Conservation (phyloP, 2,797 vertebrate species). For the Silurus aristotelis region DNA sequence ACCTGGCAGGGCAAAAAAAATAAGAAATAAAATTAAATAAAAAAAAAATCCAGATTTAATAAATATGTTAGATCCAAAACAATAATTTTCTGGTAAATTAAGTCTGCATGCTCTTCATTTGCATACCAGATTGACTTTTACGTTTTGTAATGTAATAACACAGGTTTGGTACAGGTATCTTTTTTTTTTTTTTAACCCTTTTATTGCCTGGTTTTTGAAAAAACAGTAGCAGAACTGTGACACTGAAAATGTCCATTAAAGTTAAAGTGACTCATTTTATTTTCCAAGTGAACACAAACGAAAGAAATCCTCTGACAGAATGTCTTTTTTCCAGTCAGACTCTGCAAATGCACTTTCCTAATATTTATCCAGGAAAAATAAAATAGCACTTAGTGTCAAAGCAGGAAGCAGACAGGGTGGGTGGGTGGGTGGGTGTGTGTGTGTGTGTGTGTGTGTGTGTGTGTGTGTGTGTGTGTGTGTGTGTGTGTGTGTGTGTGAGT, state of each 20-base stretch:
- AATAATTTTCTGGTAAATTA: not conserved
- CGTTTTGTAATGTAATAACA: not conserved
- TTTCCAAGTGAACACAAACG: not conserved
- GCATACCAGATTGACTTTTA: not conserved
- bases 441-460: not conserved
- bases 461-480: not conserved
- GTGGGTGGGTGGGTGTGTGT: too few relatives aligned
- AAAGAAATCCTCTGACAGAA: not conserved
- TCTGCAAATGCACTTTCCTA: not conserved
- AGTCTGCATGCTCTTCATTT: not conserved
- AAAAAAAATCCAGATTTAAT: too few relatives aligned
- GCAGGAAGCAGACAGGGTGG: not conserved
- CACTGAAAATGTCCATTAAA: not conserved
- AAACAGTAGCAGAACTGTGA: not conserved
- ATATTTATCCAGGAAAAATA: slow-evolving; percentile 15
- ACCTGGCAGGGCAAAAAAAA: too few relatives aligned
- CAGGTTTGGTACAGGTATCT: too few relatives aligned
- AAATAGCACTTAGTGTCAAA: not conserved
- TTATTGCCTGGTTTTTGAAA: not conserved
- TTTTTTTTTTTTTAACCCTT: not conserved
- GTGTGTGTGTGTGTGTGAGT: slow-evolving; percentile 5
- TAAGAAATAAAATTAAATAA: too few relatives aligned
- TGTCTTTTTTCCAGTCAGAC: not conserved
- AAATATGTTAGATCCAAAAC: not conserved
- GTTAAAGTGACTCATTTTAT: not conserved